Base-by-base conservation (phyloP, 2,888 invertebrate genomes). In the Agrenia bidenticulata region DNA sequence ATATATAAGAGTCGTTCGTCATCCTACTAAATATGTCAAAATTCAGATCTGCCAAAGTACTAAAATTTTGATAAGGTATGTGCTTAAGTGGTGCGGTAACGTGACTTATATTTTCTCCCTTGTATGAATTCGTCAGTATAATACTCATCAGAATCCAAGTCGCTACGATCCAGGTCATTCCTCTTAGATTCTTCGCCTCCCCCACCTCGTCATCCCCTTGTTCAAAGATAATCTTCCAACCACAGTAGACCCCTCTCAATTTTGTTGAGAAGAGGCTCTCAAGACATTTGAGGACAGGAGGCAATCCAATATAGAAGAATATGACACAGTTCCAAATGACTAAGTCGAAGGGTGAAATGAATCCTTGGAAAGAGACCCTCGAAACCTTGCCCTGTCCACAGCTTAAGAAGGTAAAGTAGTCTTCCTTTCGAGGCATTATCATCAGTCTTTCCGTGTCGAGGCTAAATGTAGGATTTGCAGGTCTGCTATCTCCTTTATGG, bases 71-170 rank as follows among this genome's bases (percentile, higher is more conserved):
- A n/a, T 9, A 45, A 11, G 45, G 45, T 5, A 17, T 45, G 15
- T 15, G n/a, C 45, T 45, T 45, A 11, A 51, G 23, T 4, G 32
- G 32, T 5, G 37, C 37, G 5, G 55, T 27, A 5, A 55, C 2
- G 15, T 7, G 2, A 7, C 19, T 27, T 15, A 55, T 37, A 17
- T 55, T 32, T 15, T 55, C 55, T 15, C 55, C 55, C 55, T 55
- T 55, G 55, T 55, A 55, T 19, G 32, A 26, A 19, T 55, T 55
- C 4, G 32, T 32, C 7, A 55, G 21, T 5, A 55, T 17, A 7
- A 55, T 17, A 11, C 32, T 24, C 2, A 7, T 19, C 32, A 55
- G 19, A 55, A 55, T 9, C 26, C 26, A 27, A n/a, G 55, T 5
- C 4, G 32, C 55, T 5, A 23, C 7, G 13, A 51, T 51, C 51